Evolutionary conservation across 2,797 vertebrate species (phyloP), one percentile per base, ranked within the genome.

Genomic region (Remorina albescens): DNA sequence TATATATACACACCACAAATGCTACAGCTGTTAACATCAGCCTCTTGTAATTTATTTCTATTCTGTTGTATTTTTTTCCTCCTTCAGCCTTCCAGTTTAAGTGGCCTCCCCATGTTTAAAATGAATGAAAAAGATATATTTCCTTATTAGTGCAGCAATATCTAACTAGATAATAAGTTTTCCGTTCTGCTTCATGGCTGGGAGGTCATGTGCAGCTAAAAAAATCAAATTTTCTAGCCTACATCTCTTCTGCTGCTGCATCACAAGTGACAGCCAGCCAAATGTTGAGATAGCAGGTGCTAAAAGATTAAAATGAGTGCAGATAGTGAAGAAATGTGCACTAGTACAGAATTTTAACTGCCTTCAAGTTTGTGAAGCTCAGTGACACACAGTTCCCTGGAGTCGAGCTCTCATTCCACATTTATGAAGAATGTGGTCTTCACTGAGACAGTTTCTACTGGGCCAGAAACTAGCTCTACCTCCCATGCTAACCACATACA

Each of bases 361-460:
- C 57, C 23, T 64, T 36, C 12, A 30, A 34, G 37, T 47, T 25
- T 18, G 56, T 61, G 54, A 32, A n/a, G 47, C 64, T 67, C 28
- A 42, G 25, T 51, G 16, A 74, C 25, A 39, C 25, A 59, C 26
- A 4, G 55, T 64, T 77, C 82, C 59, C 68, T 13, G 56, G 61
- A 83, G 79, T 75, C 18, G 5, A 78, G 70, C 49, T 63, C 67
- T 82, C 62, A 49, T 80, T 84, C 70, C 57, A 88, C 57, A 34
- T 74, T 81, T 70, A 77, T 56, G 71, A 59, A 71, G 79, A 49
- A 60, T 41, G 63, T 50, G 68, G 67, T 57, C 42, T 37, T 73
- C 64, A 59, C 73, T 30, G 47, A 79, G 57, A 44, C 32, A 0
- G 42, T 66, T 82, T 74, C 74, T 78, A 80, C 69, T 80, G 72